Base-by-base conservation (phyloP, 2,888 invertebrate genomes). In the Lissocephala sabroskyi region DNA sequence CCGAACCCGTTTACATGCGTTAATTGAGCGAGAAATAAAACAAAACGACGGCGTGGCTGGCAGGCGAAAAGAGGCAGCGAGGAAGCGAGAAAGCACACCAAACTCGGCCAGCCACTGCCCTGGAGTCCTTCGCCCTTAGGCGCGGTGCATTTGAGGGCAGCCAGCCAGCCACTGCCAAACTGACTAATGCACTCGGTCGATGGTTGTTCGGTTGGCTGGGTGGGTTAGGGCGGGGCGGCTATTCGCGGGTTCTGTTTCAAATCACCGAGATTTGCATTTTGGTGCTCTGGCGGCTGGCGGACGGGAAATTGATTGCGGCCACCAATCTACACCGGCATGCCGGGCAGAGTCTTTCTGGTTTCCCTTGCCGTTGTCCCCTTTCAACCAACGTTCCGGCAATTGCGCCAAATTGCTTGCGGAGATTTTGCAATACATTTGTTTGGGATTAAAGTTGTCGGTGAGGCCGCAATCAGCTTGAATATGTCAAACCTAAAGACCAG, bases 251-350 rank as follows among this genome's bases (percentile, higher is more conserved):
- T 23, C 7, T 23, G 13, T 35, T 35, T 35, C 16, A 35, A 35
- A 16, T 35, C 35, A 17, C 35, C 7, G 16, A 13, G 35, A 35
- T 35, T 35, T 35, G 14, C 16, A 16, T 13, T 16, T 35, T 35
- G 10, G 35, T 10, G 16, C 7, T 35, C 16, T 13, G 33, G 11
- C 33, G n/a, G 36, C 19, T 9, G 9, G 11, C 35, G 18, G 1
- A 30, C 19, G 30, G 45, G 39, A 45, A 45, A 45, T 45, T 45
- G 45, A 39, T 45, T 45, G 32, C 29, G 40, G 45, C 40, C 13
- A 29, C 14, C 14, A 23, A 23, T 23, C 23, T 23, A 23, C 23
- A 23, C 23, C 23, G 7, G 7, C 23, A 23, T 23, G 30, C 10
- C 13, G 13, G 11, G 13, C 30, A 6, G 10, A 29, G 29, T n/a